Evolutionary conservation across 1,140 invertebrate species (phyloP).

Genomic region (Panagrolaimus sp.): DNA sequence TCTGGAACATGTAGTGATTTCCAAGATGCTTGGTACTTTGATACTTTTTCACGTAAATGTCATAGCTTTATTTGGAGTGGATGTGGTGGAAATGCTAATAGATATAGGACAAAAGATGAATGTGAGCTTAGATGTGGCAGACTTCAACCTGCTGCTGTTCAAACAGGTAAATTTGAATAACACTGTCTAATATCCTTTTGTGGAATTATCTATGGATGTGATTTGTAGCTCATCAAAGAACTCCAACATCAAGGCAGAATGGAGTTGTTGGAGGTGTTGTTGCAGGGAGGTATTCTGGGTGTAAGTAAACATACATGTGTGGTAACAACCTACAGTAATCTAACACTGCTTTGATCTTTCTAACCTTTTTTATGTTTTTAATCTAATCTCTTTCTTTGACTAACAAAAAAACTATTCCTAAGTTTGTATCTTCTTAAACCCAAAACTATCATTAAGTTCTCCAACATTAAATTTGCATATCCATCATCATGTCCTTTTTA

Average conservation of each 20-base stretch:
- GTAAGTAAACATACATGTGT: too few species aligned
- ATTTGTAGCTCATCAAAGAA: too few species aligned
- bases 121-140: slow-evolving; percentile 71
- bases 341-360: too few species aligned
- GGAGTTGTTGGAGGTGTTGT: not conserved
- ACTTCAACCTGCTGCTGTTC: not conserved
- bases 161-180: not conserved
- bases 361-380: slow-evolving; percentile 5
- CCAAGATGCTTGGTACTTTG: slow-evolving; percentile 48
- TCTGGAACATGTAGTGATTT: slow-evolving; percentile 35
- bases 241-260: not conserved
- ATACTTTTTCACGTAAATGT: slow-evolving; percentile 40
- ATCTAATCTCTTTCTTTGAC: not conserved
- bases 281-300: not conserved
- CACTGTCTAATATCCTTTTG: too few species aligned
- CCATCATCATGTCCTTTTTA: slow-evolving; percentile 33
- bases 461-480: not conserved
- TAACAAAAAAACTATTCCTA: not conserved
- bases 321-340: too few species aligned
- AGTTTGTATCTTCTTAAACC: too few species aligned
- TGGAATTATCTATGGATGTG: too few species aligned
- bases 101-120: slow-evolving; percentile 72
- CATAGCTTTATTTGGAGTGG: slow-evolving; percentile 67
- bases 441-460: too few species aligned
- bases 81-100: slow-evolving; percentile 79